A percentile compares a stretch with the other conserved stretches of the same genome.
Conservation (phyloP, 1,140 invertebrate species). For the Drosophila yakuba region DNA sequence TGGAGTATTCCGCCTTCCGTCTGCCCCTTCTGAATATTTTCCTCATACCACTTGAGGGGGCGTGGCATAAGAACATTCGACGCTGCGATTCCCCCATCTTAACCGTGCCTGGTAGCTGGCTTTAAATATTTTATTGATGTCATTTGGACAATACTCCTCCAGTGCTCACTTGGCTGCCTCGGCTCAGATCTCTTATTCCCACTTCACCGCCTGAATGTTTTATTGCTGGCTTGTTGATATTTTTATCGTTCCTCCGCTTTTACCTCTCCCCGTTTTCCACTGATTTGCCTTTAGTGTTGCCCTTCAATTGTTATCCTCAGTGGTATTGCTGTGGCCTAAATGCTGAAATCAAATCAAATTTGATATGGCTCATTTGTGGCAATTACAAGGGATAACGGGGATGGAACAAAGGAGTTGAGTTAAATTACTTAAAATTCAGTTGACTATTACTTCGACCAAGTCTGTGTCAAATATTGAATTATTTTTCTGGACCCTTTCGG, state of each 20-base stretch:
- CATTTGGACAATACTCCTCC: constrained; percentile 66
- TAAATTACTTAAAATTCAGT: constrained; percentile 4
- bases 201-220: constrained; percentile 50
- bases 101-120: constrained; percentile 50
- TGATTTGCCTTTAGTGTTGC: constrained; percentile 51
- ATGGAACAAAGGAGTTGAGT: neutral
- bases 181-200: constrained; percentile 20
- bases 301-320: constrained; percentile 32
- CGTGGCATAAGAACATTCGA: constrained; percentile 29
- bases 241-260: constrained; percentile 48
- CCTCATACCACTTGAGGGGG: neutral
- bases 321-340: constrained; percentile 29
- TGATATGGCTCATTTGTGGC: constrained; percentile 52
- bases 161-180: constrained; percentile 62
- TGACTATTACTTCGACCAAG: neutral
- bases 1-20: neutral
- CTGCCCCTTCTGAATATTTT: constrained; percentile 4
- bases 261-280: neutral
- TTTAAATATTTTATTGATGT: constrained; percentile 80
- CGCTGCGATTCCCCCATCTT: constrained; percentile 12
- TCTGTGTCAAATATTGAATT: constrained; percentile 31
- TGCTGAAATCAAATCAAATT: constrained; percentile 58
- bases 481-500: constrained; percentile 44
- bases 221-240: constrained; percentile 71
- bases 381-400: constrained; percentile 25